Evolutionary conservation across 2,113 vertebrate species (phyloP), one percentile per base, ranked within the genome.

Genomic region (Pteronura brasiliensis): DNA sequence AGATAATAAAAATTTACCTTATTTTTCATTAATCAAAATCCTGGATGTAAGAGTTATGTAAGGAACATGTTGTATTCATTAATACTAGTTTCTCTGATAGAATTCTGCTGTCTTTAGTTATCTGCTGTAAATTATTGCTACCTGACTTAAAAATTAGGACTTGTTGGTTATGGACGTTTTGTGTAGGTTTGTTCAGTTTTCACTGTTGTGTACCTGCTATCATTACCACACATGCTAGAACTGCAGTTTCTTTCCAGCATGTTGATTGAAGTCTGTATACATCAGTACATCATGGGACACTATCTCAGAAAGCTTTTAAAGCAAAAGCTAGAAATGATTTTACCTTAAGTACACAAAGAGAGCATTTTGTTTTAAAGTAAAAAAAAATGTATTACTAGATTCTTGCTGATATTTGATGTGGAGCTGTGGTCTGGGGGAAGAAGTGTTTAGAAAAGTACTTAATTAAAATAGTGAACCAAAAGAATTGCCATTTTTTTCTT

Each of bases 381-480:
- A 82, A 52, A 49, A 49, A 55, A 23, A 80, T 87, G 47, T 82
- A 81, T 85, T 94, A 90, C 79, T 87, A 93, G 31, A 97, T 71
- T 95, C 88, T 88, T 95, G 10, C 59, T 72, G 76, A 44, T 82
- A 39, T 86, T 34, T 94, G 72, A 31, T 97, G 71, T 76, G 82
- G 83, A 25, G 29, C 1, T 65, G 67, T n/a, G 63, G 63, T 98
- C 97, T 92, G 3, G 8, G 91, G 27, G 72, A 93, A 97, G 57
- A 98, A 96, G 34, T 93, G n/a, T 83, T 61, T 76, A 94, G 85
- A 82, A 94, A 96, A 65, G 57, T 39, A 79, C 95, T 98, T 96
- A 89, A 98, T 97, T 91, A 88, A 98, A 98, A 98, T 88, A 82
- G 44, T 83, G 59, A 96, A 91, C 6, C 18, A 55, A 98, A 97